Percentiles rank a stretch among this genome's conserved stretches.
Conservation (phyloP, 2,888 invertebrate genomes). For the Villa cingulata region DNA sequence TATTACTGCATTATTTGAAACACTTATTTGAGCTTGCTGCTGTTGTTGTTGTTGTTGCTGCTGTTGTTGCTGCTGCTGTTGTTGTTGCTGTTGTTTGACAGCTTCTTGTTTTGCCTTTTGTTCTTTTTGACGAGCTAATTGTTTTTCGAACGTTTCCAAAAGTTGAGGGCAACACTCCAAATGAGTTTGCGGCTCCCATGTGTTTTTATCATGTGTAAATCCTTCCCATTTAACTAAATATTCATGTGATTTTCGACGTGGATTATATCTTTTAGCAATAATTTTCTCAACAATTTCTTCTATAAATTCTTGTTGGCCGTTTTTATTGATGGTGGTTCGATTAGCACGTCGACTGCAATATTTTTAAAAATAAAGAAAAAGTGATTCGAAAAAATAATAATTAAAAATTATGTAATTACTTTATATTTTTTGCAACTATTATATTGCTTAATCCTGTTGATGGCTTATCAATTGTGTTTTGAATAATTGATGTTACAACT, state of each 20-base stretch:
- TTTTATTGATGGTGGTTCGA: slow-evolving; percentile 21
- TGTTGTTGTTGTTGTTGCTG: slow-evolving; percentile 13
- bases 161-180: slow-evolving; percentile 63
- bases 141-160: slow-evolving; percentile 67
- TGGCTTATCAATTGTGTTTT: slow-evolving; percentile 4
- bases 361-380: background rate
- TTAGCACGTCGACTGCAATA: slow-evolving; percentile 28
- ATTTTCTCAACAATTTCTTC: slow-evolving; percentile 73
- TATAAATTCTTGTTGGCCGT: slow-evolving; percentile 33
- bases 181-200: slow-evolving; percentile 71
- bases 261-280: slow-evolving; percentile 69
- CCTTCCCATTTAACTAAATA: slow-evolving; percentile 80
- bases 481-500: slow-evolving; percentile 6
- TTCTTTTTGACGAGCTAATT: slow-evolving; percentile 60
- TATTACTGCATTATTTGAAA: slow-evolving; percentile 36
- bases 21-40: slow-evolving; percentile 16
- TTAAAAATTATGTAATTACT: slow-evolving; percentile 1
- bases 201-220: slow-evolving; percentile 64
- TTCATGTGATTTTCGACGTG: slow-evolving; percentile 60
- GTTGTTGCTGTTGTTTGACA: slow-evolving; percentile 18
- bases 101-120: slow-evolving; percentile 45
- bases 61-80: slow-evolving; percentile 22
- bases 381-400: background rate
- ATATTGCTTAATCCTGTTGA: background rate
- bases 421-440: slow-evolving; percentile 1